A percentile compares a stretch with the other conserved stretches of the same genome.
Conservation (phyloP, 2,797 vertebrate species). For the Cottoperca gobio region DNA sequence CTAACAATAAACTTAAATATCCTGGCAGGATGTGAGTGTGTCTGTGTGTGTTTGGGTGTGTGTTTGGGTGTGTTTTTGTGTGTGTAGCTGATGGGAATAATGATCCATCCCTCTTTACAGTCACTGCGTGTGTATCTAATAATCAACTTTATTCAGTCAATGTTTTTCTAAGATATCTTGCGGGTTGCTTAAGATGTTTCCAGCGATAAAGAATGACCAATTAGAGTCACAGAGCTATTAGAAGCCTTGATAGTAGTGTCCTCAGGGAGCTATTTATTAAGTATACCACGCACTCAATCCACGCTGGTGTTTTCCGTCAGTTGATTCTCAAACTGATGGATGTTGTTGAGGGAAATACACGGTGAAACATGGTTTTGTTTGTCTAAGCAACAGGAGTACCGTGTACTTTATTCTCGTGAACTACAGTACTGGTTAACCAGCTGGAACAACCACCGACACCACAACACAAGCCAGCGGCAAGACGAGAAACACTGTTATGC, state of each 20-base stretch:
- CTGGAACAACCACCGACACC: constrained; percentile 15
- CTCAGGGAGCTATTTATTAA: not conserved
- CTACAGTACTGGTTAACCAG: not conserved
- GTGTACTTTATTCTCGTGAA: constrained; percentile 8
- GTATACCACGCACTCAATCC: not conserved
- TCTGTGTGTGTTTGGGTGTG: not conserved
- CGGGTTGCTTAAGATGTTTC: not conserved
- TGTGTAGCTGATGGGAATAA: constrained; percentile 63
- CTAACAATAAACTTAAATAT: not conserved
- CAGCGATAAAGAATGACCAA: not conserved
- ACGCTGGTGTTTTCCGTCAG: not conserved
- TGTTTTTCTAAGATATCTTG: constrained; percentile 23
- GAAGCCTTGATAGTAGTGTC: not conserved
- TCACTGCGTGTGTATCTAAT: constrained; percentile 51
- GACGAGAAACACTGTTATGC: not conserved
- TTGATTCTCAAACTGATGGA: not conserved
- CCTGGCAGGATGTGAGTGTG: constrained; percentile 28
- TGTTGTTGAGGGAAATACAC: constrained; percentile 18
- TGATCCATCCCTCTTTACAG: constrained; percentile 62
- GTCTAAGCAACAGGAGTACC: constrained; percentile 13
- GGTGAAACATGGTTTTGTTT: constrained; percentile 13
- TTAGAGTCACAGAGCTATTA: constrained; percentile 4
- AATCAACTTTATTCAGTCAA: constrained; percentile 41
- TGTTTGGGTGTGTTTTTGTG: constrained; percentile 4
- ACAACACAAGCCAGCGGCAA: constrained; percentile 3